Conservation (phyloP, 1,140 invertebrate genomes). For the Brachionus calyciflorus region DNA sequence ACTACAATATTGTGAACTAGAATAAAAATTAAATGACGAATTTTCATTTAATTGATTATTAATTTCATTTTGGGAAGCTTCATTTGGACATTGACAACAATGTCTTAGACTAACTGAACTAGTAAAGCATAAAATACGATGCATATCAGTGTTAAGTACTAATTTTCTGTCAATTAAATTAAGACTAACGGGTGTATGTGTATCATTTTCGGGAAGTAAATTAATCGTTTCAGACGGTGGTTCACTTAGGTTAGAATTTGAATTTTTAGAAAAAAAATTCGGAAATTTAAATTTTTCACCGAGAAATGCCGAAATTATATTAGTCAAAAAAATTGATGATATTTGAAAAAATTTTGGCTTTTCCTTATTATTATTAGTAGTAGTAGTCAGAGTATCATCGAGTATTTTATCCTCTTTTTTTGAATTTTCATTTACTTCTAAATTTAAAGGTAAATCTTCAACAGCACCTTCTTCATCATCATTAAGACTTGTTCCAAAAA, state of each 20-base stretch:
- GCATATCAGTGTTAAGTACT: background rate
- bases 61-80: background rate
- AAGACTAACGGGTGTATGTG: background rate
- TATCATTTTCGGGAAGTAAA: background rate
- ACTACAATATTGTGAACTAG: slow-evolving; percentile 15
- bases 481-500: slow-evolving; percentile 21
- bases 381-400: too few species aligned
- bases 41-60: background rate
- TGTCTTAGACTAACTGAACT: background rate
- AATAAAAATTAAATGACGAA: slow-evolving; percentile 19
- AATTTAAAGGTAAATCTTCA: background rate
- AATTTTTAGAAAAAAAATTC: background rate
- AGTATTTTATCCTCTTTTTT: background rate
- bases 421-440: background rate
- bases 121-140: slow-evolving; percentile 15
- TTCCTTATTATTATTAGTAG: too few species aligned
- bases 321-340: background rate
- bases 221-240: background rate
- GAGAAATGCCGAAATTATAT: slow-evolving; percentile 8
- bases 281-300: slow-evolving; percentile 2
- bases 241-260: background rate
- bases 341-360: slow-evolving; percentile 1
- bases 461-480: slow-evolving; percentile 16
- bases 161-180: background rate
- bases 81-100: slow-evolving; percentile 9